Evolutionary conservation across 2,113 vertebrate genomes (phyloP).

Genomic region (Scomber scombrus): DNA sequence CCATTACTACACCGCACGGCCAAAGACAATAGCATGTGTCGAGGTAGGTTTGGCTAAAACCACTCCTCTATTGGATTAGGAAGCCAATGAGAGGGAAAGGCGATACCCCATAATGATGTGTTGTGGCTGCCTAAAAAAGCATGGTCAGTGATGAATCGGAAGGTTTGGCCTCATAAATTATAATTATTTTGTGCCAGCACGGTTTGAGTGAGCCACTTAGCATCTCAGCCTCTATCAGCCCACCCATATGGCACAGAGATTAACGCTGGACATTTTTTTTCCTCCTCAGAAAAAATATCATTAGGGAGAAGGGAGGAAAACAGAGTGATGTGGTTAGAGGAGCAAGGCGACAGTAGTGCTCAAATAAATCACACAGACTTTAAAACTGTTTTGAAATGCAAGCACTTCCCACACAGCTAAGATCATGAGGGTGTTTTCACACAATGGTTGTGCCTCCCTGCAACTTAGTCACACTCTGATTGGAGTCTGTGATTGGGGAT

Average conservation of each 20-base stretch:
- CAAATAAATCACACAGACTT: conserved; percentile 29
- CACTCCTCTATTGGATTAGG: conserved; percentile 75
- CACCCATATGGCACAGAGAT: conserved; percentile 79
- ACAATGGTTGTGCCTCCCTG: not conserved
- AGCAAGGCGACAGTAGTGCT: conserved; percentile 22
- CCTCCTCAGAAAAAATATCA: conserved; percentile 62
- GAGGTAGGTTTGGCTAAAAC: conserved; percentile 63
- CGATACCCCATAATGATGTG: conserved; percentile 79
- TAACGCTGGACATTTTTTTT: conserved; percentile 59
- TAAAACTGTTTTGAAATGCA: conserved; percentile 28
- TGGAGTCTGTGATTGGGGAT: not conserved
- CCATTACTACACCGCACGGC: conserved; percentile 62
- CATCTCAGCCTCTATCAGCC: conserved; percentile 81
- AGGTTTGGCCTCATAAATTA: conserved; percentile 82
- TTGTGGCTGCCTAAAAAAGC: conserved; percentile 60
- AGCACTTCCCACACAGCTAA: not conserved
- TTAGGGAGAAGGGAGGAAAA: conserved; percentile 47
- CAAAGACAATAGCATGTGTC: conserved; percentile 67
- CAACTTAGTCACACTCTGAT: not conserved
- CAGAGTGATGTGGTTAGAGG: conserved; percentile 33
- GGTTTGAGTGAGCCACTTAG: conserved; percentile 81
- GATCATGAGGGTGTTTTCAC: not conserved
- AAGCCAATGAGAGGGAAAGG: conserved; percentile 70
- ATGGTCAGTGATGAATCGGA: conserved; percentile 75
- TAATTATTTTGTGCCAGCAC: conserved; percentile 80